These are phyloP conservation scores for Neodiprion lecontei DNA, from an alignment of 1,140 invertebrate species.

Conservation along the genomic window DNA sequence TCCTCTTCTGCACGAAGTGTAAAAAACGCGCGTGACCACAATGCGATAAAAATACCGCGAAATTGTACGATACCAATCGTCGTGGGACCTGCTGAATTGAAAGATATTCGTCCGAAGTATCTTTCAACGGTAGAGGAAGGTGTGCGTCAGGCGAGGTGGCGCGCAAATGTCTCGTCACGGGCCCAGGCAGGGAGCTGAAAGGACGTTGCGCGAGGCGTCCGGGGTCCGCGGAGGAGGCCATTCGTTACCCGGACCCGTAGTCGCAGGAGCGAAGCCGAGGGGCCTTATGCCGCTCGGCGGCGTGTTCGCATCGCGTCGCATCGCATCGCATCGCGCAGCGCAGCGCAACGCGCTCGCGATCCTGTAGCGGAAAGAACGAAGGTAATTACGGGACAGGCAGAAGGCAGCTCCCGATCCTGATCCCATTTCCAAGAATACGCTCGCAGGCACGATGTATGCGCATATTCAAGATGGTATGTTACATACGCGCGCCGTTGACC, in stretches of 20 bases:
- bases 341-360: background rate
- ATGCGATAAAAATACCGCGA: no score
- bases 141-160: no score
- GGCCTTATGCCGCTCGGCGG: no score
- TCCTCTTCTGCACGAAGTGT: no score
- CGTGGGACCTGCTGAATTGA: no score
- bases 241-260: background rate
- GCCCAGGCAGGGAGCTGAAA: background rate
- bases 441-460: conserved; percentile 56
- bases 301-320: no score
- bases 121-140: no score
- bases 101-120: no score
- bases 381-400: conserved; percentile 56
- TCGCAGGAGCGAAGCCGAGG: background rate
- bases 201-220: no score
- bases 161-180: background rate
- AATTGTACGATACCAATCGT: no score
- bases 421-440: conserved; percentile 58
- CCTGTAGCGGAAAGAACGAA: conserved; percentile 36
- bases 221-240: background rate
- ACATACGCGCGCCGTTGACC: conserved; percentile 56
- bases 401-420: conserved; percentile 50
- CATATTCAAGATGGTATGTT: conserved; percentile 64
- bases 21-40: no score
- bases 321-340: no score